Conservation (phyloP, 2,888 invertebrate species). For the Automeris io region DNA sequence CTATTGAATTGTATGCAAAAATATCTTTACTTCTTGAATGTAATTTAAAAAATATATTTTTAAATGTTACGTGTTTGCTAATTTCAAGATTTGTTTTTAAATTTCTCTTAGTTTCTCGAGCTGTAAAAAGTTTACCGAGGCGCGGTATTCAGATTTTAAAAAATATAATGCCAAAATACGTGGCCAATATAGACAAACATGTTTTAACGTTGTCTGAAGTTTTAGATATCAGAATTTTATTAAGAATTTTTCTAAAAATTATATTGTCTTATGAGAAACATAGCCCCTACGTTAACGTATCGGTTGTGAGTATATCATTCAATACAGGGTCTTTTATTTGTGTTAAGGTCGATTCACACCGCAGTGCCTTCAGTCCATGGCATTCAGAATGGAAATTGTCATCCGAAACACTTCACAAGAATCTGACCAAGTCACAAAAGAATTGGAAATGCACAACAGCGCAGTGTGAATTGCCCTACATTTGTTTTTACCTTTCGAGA, state of each 20-base stretch:
- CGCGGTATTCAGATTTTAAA: neutral
- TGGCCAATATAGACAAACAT: neutral
- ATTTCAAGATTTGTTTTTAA: too few relatives aligned
- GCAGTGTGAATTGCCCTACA: constrained; percentile 5
- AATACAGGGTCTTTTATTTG: neutral
- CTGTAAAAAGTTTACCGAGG: neutral
- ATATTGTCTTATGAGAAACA: neutral
- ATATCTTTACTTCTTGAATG: too few relatives aligned
- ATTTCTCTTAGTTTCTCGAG: neutral
- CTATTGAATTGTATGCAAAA: too few relatives aligned
- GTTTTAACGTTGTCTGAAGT: neutral
- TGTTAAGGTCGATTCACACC: neutral
- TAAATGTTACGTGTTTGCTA: too few relatives aligned
- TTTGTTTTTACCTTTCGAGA: constrained; percentile 33
- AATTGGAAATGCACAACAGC: constrained; percentile 7
- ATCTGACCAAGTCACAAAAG: neutral
- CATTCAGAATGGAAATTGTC: neutral
- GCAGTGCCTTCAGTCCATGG: neutral
- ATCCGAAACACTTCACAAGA: constrained; percentile 1
- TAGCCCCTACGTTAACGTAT: constrained; percentile 1
- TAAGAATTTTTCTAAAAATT: neutral
- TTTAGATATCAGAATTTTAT: neutral
- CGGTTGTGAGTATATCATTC: neutral
- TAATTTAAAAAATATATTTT: too few relatives aligned
- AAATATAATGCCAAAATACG: neutral